phyloP scores from a whole-genome alignment of 2,113 vertebrate species.

The Rissa tridactyla region DNA sequence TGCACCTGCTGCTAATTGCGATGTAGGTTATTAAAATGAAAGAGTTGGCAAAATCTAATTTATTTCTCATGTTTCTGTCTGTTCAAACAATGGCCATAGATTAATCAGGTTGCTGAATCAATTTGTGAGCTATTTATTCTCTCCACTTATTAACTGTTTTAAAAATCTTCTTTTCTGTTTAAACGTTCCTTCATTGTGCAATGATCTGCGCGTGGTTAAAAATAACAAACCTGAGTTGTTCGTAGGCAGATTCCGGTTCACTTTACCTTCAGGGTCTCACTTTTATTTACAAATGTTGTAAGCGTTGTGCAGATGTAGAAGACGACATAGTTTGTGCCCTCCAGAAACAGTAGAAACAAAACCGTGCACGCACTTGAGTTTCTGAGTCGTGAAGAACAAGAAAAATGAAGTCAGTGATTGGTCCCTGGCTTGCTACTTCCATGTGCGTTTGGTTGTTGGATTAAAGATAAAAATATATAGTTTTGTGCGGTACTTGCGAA shows the following conservation, averaged over 20 bases:
- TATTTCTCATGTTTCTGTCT: slow-evolving; percentile 25
- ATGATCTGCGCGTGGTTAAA: not conserved
- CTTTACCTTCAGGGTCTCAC: not conserved
- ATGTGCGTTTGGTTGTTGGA: not conserved
- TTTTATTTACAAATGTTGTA: not conserved
- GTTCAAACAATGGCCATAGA: not conserved
- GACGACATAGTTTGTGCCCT: not conserved
- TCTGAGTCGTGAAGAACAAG: not conserved
- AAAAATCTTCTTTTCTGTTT: not conserved
- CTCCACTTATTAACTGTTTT: not conserved
- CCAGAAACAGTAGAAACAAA: not conserved
- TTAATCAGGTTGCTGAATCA: slow-evolving; percentile 18
- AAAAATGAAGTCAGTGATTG: not conserved
- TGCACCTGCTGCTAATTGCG: slow-evolving; percentile 32
- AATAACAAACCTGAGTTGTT: not conserved
- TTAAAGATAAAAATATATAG: not conserved
- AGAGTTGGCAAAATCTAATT: slow-evolving; percentile 41
- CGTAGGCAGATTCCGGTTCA: not conserved
- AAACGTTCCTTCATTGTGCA: not conserved
- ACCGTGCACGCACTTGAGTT: not conserved
- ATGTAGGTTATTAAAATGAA: slow-evolving; percentile 41
- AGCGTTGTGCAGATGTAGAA: not conserved
- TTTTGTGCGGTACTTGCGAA: not conserved
- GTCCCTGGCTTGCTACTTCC: not conserved
- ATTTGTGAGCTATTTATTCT: slow-evolving; percentile 26